phyloP scores from a whole-genome alignment of 2,113 vertebrate genomes.

The Benitochromis conjunctus region DNA sequence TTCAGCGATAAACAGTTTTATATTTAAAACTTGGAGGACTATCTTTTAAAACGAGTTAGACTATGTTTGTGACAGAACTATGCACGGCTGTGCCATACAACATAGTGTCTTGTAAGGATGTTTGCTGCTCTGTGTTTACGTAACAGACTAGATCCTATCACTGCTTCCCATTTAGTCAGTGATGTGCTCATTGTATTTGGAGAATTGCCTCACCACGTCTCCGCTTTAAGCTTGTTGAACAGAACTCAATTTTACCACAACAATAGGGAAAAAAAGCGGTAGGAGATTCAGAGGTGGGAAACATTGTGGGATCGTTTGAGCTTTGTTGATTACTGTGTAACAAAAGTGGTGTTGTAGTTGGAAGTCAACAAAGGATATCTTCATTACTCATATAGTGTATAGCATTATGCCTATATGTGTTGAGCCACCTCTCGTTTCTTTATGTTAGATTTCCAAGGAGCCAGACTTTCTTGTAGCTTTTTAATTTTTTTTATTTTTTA shows the following conservation, averaged over 20 bases:
- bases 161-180: neutral
- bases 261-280: conserved; percentile 45
- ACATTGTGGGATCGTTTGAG: neutral
- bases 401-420: neutral
- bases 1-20: neutral
- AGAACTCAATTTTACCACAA: conserved; percentile 44
- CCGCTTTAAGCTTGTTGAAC: conserved; percentile 25
- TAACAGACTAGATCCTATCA: conserved; percentile 9
- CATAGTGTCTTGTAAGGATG: neutral
- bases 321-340: neutral
- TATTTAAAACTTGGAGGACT: neutral
- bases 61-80: neutral
- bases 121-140: neutral
- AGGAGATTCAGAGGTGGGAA: conserved; percentile 19
- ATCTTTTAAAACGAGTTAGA: neutral
- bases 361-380: neutral
- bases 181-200: conserved; percentile 5
- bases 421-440: neutral
- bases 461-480: neutral
- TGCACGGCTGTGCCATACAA: neutral
- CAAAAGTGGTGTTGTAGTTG: neutral
- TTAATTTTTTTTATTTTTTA: too few relatives aligned
- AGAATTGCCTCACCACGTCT: conserved; percentile 13
- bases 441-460: neutral
- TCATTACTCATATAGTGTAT: neutral